Percentiles rank a stretch among this genome's conserved stretches.
These are phyloP conservation scores for Echiichthys vipera DNA, from an alignment of 2,797 vertebrate species.

Conservation along the genomic window DNA sequence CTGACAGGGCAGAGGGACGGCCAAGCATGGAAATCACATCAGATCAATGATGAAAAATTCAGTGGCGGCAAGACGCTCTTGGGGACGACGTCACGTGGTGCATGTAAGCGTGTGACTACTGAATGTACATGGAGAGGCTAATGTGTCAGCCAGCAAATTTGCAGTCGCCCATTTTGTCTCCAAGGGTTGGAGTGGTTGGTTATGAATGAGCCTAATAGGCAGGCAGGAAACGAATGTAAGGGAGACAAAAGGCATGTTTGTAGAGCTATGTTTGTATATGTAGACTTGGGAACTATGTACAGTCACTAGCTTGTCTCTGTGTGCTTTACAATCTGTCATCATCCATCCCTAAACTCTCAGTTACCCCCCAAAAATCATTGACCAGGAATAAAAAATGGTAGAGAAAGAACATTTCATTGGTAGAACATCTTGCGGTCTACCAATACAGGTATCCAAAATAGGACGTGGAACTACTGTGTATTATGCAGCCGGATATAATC, in stretches of 20 bases:
- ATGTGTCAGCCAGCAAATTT: constrained; percentile 48
- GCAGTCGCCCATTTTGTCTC: constrained; percentile 34
- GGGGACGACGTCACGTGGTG: constrained; percentile 58
- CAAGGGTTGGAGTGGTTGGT: neutral
- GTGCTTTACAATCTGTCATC: neutral
- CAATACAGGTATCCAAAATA: neutral
- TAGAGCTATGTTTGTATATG: neutral
- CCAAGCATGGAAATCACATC: constrained; percentile 79
- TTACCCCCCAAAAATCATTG: neutral
- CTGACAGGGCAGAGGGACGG: constrained; percentile 71
- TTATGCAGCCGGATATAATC: neutral
- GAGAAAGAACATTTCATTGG: too few relatives aligned
- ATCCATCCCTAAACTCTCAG: neutral
- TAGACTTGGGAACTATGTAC: constrained; percentile 12
- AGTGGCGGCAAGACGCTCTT: constrained; percentile 52
- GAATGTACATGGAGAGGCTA: constrained; percentile 31
- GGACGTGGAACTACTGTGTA: too few relatives aligned
- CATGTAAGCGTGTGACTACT: constrained; percentile 49
- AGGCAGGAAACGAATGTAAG: neutral
- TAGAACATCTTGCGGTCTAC: too few relatives aligned
- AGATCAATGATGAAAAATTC: constrained; percentile 80
- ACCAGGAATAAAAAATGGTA: neutral
- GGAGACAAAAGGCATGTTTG: constrained; percentile 1
- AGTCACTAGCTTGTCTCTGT: neutral
- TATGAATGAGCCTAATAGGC: constrained; percentile 24